Percentiles rank a stretch among this genome's conserved stretches.
phyloP scores from a whole-genome alignment of 2,888 invertebrate species.

The Drosophila pegasa region DNA sequence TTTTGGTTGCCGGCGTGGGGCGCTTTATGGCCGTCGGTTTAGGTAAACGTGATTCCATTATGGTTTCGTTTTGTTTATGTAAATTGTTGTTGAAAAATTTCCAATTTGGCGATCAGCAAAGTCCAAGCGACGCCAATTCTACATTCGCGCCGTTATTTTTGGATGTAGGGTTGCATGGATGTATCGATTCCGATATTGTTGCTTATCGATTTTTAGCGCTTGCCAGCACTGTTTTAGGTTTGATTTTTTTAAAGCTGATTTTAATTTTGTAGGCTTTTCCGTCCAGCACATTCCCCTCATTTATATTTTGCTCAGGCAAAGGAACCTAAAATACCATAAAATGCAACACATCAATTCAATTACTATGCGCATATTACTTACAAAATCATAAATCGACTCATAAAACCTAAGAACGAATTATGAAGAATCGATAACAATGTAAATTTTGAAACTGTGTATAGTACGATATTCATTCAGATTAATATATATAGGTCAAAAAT shows the following conservation, averaged over 20 bases:
- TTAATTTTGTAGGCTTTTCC: not conserved
- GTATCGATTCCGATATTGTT: constrained; percentile 14
- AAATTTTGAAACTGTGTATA: constrained; percentile 7
- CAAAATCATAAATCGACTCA: not conserved
- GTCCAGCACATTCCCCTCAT: not conserved
- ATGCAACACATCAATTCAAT: not conserved
- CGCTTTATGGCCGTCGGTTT: constrained; percentile 82
- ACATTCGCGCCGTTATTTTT: constrained; percentile 67
- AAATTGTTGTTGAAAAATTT: not conserved
- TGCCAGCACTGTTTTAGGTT: constrained; percentile 15
- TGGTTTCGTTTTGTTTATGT: not conserved
- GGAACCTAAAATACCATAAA: not conserved
- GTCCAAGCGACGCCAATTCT: constrained; percentile 62
- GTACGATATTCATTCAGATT: not conserved
- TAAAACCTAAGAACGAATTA: not conserved
- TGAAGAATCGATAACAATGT: not conserved
- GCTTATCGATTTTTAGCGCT: not conserved
- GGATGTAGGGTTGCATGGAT: constrained; percentile 48
- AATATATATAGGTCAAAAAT: not conserved
- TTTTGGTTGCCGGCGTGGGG: constrained; percentile 69
- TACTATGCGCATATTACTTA: not conserved
- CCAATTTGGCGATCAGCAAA: constrained; percentile 11
- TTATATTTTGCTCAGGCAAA: not conserved
- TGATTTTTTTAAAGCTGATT: constrained; percentile 1
- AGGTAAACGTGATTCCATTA: constrained; percentile 86